Evolutionary conservation across 2,888 invertebrate genomes (phyloP), one percentile per base, ranked within the genome.

Genomic region (Masnerella sp.): DNA sequence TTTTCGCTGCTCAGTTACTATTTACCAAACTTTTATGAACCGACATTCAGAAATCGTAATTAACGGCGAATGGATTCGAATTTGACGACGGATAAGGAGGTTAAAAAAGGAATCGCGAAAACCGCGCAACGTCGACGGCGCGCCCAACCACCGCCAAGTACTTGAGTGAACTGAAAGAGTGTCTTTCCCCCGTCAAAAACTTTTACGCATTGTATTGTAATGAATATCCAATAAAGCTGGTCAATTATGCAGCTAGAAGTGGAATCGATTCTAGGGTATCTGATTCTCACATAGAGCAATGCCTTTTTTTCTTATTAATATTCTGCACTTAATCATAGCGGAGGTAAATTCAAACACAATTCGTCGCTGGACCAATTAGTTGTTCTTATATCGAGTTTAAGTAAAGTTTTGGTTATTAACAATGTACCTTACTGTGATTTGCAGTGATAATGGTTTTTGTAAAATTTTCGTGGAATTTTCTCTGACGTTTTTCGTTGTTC

Each of bases 71-170:
- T 18, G 5, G 12, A 8, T 18, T 4, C 28, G 2, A 28, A 47
- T 17, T 43, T 32, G 2, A 18, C 42, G 52, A 61, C 59, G 54
- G 45, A 52, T 38, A 30, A 8, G 11, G 5, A 5, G 14, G n/a
- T 34, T 1, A 43, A 32, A 8, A 42, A 5, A 17, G 1, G 17
- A 11, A 11, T 3, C 18, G 3, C 1, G 1, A 12, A 36, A 25
- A n/a, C 47, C 38, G 32, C 34, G 30, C 11, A 51, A 64, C 54
- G 17, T 72, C 76, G 75, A 75, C 77, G 74, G 78, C 73, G 80
- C 82, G 78, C 79, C 85, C 82, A 82, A 73, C 75, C 80, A 78
- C 78, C 75, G 25, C 61, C 78, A 64, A 79, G 74, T 74, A 79
- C 71, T 52, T 61, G 61, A 74, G 70, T 32, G 68, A 78, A 86